These are phyloP conservation scores for Shargacucullia verbasci DNA, from an alignment of 2,888 invertebrate genomes.

Conservation along the genomic window DNA sequence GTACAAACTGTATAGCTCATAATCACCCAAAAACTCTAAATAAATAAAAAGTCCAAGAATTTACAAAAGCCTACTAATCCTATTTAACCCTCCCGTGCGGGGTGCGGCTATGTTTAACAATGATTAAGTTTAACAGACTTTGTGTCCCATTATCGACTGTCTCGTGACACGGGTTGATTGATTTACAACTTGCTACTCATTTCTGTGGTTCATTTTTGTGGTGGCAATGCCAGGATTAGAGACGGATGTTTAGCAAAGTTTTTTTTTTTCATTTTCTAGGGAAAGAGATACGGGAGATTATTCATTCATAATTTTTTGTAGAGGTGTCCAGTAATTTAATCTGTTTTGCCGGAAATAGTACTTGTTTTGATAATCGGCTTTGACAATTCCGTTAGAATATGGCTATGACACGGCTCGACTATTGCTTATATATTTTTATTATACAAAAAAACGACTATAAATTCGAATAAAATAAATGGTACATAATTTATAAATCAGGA, in stretches of 20 bases:
- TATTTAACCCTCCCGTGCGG: conserved; percentile 48
- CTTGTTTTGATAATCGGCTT: conserved; percentile 2
- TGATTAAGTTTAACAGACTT: too few relatives aligned
- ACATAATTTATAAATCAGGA: not conserved
- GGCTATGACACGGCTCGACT: too few relatives aligned
- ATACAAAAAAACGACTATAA: too few relatives aligned
- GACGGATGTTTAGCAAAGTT: conserved; percentile 25
- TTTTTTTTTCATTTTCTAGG: conserved; percentile 26
- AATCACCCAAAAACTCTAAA: not conserved
- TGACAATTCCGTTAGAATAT: too few relatives aligned
- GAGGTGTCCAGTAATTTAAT: conserved; percentile 1
- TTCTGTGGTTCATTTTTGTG: conserved; percentile 50
- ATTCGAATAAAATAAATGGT: too few relatives aligned
- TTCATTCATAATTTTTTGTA: conserved; percentile 23
- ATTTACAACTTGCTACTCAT: conserved; percentile 57
- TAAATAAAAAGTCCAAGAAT: conserved; percentile 24
- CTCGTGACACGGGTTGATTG: conserved; percentile 49
- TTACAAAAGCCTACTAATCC: conserved; percentile 43
- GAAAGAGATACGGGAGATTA: conserved; percentile 17
- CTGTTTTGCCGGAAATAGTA: conserved; percentile 1
- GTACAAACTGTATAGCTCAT: not conserved
- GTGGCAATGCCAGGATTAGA: conserved; percentile 68
- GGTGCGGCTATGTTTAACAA: conserved; percentile 54
- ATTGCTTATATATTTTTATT: too few relatives aligned
- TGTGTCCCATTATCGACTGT: conserved; percentile 41